Conservation (phyloP, 2,888 invertebrate species). For the Torymus auratus region DNA sequence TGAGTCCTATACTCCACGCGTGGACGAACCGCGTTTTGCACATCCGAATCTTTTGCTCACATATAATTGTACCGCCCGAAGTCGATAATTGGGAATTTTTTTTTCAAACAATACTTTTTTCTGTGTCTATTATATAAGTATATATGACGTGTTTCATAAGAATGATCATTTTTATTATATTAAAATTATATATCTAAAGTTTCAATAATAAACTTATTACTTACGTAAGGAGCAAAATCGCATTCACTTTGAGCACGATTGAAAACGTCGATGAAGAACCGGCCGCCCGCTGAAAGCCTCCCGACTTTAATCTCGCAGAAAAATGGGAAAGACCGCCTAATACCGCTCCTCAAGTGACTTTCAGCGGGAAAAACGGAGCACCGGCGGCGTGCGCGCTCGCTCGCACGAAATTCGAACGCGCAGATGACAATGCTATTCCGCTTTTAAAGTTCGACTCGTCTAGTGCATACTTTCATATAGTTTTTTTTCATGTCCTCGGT, state of each 20-base stretch:
- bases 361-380: conserved; percentile 48
- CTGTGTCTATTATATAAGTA: too few relatives aligned
- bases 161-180: too few relatives aligned
- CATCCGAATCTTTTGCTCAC: conserved; percentile 69
- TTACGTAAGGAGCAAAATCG: too few relatives aligned
- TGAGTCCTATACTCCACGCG: conserved; percentile 66
- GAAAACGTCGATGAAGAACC: too few relatives aligned
- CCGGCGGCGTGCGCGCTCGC: not conserved
- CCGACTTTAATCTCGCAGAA: conserved; percentile 28
- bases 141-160: too few relatives aligned
- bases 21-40: conserved; percentile 67
- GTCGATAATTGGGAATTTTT: not conserved
- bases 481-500: conserved; percentile 50
- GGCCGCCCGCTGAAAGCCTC: not conserved
- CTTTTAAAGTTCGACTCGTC: conserved; percentile 58
- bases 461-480: conserved; percentile 48
- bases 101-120: too few relatives aligned
- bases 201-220: too few relatives aligned
- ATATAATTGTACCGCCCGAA: conserved; percentile 1
- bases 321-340: conserved; percentile 44
- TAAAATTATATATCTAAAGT: too few relatives aligned
- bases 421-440: conserved; percentile 57
- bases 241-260: too few relatives aligned
- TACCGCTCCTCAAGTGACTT: conserved; percentile 56
- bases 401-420: conserved; percentile 53